Evolutionary conservation across 2,888 invertebrate genomes (phyloP).

Genomic region (Invenusta paracnida): DNA sequence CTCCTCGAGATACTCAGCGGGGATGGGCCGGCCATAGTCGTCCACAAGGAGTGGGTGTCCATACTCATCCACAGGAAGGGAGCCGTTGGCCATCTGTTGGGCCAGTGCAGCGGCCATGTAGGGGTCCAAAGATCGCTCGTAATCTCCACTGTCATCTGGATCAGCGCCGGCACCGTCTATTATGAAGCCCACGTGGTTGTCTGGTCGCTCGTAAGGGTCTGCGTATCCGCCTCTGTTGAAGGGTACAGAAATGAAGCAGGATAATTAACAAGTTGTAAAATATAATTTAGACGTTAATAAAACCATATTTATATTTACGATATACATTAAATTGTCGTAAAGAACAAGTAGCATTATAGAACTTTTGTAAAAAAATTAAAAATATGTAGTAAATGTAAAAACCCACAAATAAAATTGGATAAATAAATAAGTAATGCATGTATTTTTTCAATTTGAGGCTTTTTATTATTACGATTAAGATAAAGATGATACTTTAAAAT

Average conservation of each 20-base stretch:
- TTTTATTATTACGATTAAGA: too few species aligned
- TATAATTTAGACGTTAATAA: too few species aligned
- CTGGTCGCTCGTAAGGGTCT: constrained; percentile 14
- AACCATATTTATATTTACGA: too few species aligned
- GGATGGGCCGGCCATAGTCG: constrained; percentile 14
- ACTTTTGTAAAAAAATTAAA: too few species aligned
- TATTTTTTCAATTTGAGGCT: too few species aligned
- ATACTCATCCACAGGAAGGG: not conserved
- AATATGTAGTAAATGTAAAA: too few species aligned
- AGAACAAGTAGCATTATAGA: too few species aligned
- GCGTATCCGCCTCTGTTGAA: not conserved
- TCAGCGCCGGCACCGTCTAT: not conserved
- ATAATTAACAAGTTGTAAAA: too few species aligned
- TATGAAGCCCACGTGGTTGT: constrained; percentile 19
- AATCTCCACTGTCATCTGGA: not conserved
- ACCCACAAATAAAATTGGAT: too few species aligned
- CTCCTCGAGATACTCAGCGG: not conserved
- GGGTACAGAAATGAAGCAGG: not conserved
- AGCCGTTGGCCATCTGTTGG: not conserved
- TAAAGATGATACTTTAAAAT: too few species aligned
- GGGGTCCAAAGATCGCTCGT: not conserved
- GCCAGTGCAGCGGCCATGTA: not conserved
- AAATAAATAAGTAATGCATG: too few species aligned
- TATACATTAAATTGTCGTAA: too few species aligned
- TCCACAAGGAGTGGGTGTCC: not conserved